Conservation (phyloP, 2,797 vertebrate genomes). For the Dendrocincla fuliginosa region DNA sequence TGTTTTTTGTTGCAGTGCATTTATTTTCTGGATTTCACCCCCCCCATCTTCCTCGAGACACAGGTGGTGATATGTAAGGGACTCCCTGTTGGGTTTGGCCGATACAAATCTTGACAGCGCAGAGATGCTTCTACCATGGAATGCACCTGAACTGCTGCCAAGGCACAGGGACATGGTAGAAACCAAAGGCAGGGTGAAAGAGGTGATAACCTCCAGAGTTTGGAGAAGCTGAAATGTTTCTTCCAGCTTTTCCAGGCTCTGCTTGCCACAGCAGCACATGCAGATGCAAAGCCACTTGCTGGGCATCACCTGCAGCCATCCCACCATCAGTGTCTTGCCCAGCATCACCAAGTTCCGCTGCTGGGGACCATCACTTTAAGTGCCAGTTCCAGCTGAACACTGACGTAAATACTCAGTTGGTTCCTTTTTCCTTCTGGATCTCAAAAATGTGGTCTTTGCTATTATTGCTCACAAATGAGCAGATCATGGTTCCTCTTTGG, state of each 20-base stretch:
- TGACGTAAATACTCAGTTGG: accelerated
- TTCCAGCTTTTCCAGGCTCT: neutral
- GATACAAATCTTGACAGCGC: neutral
- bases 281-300: neutral
- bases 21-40: neutral
- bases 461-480: neutral
- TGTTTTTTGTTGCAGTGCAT: neutral
- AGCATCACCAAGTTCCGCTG: accelerated
- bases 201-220: accelerated
- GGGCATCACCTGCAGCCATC: neutral
- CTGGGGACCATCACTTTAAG: neutral
- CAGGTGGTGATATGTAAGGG: neutral
- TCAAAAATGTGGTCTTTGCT: neutral
- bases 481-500: neutral
- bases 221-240: neutral
- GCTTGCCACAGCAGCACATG: neutral
- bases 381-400: neutral
- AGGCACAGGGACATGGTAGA: accelerated
- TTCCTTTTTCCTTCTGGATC: neutral
- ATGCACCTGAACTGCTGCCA: neutral
- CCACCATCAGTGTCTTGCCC: neutral
- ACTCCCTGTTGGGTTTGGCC: neutral
- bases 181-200: neutral
- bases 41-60: accelerated
- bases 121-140: accelerated